Conservation (phyloP, 2,797 vertebrate species). For the Gastrophryne carolinensis region DNA sequence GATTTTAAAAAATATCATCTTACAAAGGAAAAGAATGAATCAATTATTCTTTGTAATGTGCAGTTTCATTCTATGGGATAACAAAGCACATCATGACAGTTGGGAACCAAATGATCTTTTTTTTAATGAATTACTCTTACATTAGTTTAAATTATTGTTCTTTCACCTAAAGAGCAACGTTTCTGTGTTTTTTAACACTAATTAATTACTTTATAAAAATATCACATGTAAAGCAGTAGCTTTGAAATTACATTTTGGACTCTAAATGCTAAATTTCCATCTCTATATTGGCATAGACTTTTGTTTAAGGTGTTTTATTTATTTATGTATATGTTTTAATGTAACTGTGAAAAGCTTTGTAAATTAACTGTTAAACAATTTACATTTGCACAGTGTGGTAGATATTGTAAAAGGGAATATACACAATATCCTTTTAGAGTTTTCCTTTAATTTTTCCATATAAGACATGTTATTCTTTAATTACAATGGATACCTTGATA, state of each 20-base stretch:
- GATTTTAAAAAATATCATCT: too few relatives aligned
- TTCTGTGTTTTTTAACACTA: constrained; percentile 16
- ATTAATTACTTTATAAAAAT: neutral
- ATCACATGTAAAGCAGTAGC: neutral
- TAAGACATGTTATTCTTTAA: neutral
- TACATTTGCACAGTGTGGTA: constrained; percentile 9
- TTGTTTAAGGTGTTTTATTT: neutral
- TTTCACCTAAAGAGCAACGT: too few relatives aligned
- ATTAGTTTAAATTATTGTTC: too few relatives aligned
- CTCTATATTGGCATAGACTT: neutral
- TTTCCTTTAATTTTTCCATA: neutral
- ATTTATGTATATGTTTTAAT: constrained; percentile 33
- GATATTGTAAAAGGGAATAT: neutral
- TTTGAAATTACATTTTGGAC: too few relatives aligned
- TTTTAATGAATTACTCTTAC: too few relatives aligned
- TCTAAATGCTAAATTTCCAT: neutral
- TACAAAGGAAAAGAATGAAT: neutral
- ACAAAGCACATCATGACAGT: neutral
- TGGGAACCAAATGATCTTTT: too few relatives aligned
- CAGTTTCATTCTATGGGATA: neutral
- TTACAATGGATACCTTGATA: neutral
- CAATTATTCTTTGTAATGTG: neutral
- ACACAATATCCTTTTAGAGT: neutral
- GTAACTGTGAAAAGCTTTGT: constrained; percentile 28
- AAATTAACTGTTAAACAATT: constrained; percentile 1